Conservation (phyloP, 1,140 invertebrate genomes). For the Procambarus virginalis region DNA sequence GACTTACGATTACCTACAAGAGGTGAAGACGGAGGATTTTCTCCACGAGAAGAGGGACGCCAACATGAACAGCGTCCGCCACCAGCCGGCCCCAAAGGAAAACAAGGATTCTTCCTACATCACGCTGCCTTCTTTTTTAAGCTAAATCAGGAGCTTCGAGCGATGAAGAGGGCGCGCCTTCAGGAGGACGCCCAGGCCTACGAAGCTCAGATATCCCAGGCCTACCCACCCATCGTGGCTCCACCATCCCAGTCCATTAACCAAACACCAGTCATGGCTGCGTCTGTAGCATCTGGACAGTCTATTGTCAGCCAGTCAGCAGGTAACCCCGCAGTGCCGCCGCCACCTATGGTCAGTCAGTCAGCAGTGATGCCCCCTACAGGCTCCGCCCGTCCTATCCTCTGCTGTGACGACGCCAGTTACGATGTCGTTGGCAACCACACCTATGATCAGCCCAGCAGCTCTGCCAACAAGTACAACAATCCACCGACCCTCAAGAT, state of each 20-base stretch:
- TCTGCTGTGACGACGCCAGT: slow-evolving; percentile 24
- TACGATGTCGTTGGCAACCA: slow-evolving; percentile 7
- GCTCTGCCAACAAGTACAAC: slow-evolving; percentile 33
- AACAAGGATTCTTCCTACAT: slow-evolving; percentile 67
- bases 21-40: slow-evolving; percentile 68
- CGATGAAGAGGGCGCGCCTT: slow-evolving; percentile 59
- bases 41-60: slow-evolving; percentile 64
- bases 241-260: slow-evolving; percentile 36
- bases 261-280: slow-evolving; percentile 16
- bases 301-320: slow-evolving; percentile 26
- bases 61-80: slow-evolving; percentile 59
- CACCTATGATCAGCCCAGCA: slow-evolving; percentile 13
- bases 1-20: slow-evolving; percentile 68
- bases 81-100: slow-evolving; percentile 50
- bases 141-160: slow-evolving; percentile 69
- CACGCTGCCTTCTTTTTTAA: slow-evolving; percentile 71
- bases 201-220: slow-evolving; percentile 46
- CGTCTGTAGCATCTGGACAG: slow-evolving; percentile 4
- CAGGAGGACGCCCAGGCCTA: slow-evolving; percentile 50
- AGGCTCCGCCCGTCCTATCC: slow-evolving; percentile 7
- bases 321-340: slow-evolving; percentile 17
- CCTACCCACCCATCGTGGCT: slow-evolving; percentile 30
- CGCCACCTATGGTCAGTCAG: slow-evolving; percentile 27
- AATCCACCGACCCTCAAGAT: slow-evolving; percentile 24
- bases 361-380: background rate